Base-by-base conservation (phyloP, 2,797 vertebrate genomes). In the Cirrhinus mrigala region DNA sequence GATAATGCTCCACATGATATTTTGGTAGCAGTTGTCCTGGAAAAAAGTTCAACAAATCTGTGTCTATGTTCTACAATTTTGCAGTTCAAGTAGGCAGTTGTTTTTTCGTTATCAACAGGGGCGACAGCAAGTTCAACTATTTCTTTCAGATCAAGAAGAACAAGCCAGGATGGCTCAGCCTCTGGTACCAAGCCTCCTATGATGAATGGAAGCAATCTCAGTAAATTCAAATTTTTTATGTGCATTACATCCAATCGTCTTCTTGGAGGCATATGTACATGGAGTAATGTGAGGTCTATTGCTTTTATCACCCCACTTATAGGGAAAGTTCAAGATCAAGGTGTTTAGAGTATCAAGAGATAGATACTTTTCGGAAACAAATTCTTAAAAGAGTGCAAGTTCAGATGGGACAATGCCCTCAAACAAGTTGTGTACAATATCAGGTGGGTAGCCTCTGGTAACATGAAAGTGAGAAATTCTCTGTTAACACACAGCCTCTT, bases 161-260 rank as follows among this genome's bases (percentile, higher is more conserved):
- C 2, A 18, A 52, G 83, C 70, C 86, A 90, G 15, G 37, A 68
- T 68, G 76, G 80, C 60, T 87, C 88, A 78, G 85, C 1, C 44
- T 85, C 75, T 68, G 89, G 80, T 62, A 89, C 46, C 56, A 71
- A 70, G 29, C 24, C 64, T 44, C 82, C 87, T 37, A 88, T 76
- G 50, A 91, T 83, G 85, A 89, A 89, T 40, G 84, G 89, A 12
- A 88, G 74, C 74, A 77, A 69, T 40, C 60, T 44, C 40, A 48
- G 1, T 48, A 84, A 70, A 79, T 22, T 79, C 50, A 50, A 87
- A 24, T 89, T 89, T 87, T 58, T 88, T 80, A 73, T 87, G 79
- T 3, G 75, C 76, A 37, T 86, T 89, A 7, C 75, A 79, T 18
- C 84, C 66, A 44, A 85, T 29, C 22, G 76, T 73, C 48, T 50